phyloP scores from a whole-genome alignment of 2,113 vertebrate species.

The Cnemophilus loriae region DNA sequence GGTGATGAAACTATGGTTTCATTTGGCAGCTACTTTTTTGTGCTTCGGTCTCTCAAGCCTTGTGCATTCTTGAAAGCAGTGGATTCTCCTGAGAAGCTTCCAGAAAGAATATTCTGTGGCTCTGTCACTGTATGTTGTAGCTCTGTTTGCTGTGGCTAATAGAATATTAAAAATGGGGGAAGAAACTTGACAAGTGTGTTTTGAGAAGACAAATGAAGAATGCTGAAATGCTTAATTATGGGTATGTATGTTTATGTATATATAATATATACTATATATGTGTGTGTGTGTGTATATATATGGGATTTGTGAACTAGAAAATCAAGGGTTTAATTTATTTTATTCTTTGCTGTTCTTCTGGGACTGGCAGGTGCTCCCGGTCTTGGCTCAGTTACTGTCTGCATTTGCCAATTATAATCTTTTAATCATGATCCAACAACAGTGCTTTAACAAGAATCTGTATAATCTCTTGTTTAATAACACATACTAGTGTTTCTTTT shows the following conservation, averaged over 20 bases:
- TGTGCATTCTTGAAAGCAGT: background rate
- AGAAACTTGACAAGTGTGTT: background rate
- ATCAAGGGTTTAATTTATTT: background rate
- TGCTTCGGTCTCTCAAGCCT: background rate
- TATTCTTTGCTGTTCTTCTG: background rate
- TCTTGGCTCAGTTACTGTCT: constrained; percentile 1
- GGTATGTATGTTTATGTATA: accelerated
- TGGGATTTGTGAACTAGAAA: background rate
- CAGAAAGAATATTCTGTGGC: background rate
- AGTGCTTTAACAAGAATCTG: constrained; percentile 38
- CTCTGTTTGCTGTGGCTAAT: background rate
- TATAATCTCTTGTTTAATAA: constrained; percentile 61
- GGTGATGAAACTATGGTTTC: background rate
- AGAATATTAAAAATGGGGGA: background rate
- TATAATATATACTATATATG: background rate
- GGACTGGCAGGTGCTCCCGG: background rate
- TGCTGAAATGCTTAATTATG: background rate
- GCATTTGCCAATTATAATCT: constrained; percentile 41
- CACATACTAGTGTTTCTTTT: constrained; percentile 56
- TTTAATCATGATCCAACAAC: constrained; percentile 30
- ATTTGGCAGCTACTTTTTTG: background rate
- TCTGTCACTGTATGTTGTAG: background rate
- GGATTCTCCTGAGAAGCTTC: background rate
- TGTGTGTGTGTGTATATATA: no score
- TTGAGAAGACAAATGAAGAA: background rate